phyloP scores from a whole-genome alignment of 2,888 invertebrate genomes.

The Andrena minutula region DNA sequence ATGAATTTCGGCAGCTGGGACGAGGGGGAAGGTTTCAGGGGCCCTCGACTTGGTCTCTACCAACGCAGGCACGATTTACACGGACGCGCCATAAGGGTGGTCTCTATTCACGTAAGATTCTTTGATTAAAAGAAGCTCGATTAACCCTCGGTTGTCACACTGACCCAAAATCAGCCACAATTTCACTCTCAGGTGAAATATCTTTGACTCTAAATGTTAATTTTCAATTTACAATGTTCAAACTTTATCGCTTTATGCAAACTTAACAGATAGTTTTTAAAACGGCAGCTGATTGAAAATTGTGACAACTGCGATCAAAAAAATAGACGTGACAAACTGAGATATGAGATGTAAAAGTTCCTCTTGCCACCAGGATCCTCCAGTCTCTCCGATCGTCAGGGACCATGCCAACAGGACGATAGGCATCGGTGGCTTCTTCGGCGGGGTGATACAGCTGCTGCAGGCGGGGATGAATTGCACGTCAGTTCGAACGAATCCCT shows the following conservation, averaged over 20 bases:
- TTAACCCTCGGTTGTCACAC: not conserved
- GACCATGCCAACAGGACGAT: slow-evolving; percentile 69
- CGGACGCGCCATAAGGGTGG: slow-evolving; percentile 78
- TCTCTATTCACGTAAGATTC: slow-evolving; percentile 76
- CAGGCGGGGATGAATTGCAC: slow-evolving; percentile 81
- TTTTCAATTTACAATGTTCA: no score
- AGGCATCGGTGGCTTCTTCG: slow-evolving; percentile 80
- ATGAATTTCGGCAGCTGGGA: slow-evolving; percentile 77
- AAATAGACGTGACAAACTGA: no score
- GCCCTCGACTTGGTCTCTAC: slow-evolving; percentile 75
- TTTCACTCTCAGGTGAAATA: no score
- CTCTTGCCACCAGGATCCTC: slow-evolving; percentile 78
- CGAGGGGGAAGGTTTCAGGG: slow-evolving; percentile 64
- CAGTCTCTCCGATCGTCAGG: slow-evolving; percentile 75
- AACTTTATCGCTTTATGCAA: no score
- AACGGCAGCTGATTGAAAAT: no score
- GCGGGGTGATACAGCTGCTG: slow-evolving; percentile 79
- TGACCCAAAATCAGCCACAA: no score
- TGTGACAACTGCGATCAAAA: no score
- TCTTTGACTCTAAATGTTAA: not conserved
- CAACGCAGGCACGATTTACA: slow-evolving; percentile 79
- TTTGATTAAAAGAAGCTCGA: not conserved
- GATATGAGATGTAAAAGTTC: not conserved
- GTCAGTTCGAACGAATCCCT: slow-evolving; percentile 69
- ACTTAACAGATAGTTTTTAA: no score